Conservation (phyloP, 1,140 invertebrate genomes). For the Ridgeia piscesae region DNA sequence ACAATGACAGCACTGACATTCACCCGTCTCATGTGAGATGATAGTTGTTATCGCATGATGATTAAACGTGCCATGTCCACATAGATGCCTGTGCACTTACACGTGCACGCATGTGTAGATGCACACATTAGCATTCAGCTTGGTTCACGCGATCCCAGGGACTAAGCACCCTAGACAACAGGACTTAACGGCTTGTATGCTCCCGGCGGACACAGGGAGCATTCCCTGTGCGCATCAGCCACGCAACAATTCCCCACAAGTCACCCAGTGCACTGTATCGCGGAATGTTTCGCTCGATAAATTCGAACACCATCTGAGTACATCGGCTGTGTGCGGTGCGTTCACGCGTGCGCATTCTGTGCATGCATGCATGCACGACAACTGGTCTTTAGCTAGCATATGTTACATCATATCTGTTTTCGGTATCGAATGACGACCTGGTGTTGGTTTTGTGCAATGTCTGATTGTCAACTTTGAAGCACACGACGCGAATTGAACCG, state of each 20-base stretch:
- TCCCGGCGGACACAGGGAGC: not conserved
- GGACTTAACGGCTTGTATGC: not conserved
- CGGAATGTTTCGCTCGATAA: not conserved
- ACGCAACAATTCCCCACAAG: not conserved
- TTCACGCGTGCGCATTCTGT: not conserved
- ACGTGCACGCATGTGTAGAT: not conserved
- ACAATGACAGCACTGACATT: no score
- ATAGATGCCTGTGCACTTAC: not conserved
- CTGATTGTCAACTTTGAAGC: not conserved
- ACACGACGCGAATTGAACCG: not conserved
- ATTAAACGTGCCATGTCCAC: not conserved
- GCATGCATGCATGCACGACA: not conserved
- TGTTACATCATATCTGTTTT: not conserved
- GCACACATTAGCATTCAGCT: not conserved
- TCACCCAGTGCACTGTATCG: not conserved
- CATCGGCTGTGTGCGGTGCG: not conserved
- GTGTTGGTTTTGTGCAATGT: not conserved
- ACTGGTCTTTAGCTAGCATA: not conserved
- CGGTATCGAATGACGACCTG: not conserved
- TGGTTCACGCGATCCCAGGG: no score
- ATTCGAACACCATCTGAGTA: not conserved
- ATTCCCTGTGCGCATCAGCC: not conserved
- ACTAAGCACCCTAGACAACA: not conserved
- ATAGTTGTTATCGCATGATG: not conserved
- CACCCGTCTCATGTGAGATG: no score